Conservation (phyloP, 2,888 invertebrate genomes). For the Limenitis camilla region DNA sequence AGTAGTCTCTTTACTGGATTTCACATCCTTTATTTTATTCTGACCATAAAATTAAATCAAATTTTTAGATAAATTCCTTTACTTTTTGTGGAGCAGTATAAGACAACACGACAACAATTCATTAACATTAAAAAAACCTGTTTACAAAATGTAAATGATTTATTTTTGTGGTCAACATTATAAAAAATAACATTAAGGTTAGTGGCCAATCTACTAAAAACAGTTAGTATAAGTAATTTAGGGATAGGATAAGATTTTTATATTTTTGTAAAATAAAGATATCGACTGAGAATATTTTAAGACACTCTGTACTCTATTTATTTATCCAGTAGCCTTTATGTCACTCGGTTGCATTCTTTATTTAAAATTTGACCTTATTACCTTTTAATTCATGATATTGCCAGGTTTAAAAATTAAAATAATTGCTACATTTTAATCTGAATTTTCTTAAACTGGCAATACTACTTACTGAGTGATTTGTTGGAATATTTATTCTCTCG, state of each 20-base stretch:
- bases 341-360: not conserved
- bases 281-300: constrained; percentile 47
- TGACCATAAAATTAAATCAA: constrained; percentile 15
- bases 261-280: constrained; percentile 40
- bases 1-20: constrained; percentile 58
- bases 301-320: constrained; percentile 4
- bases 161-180: constrained; percentile 8
- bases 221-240: constrained; percentile 9
- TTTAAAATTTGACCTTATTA: not conserved
- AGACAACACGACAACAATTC: no score
- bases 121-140: no score
- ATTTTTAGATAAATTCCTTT: no score
- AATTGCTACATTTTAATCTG: not conserved
- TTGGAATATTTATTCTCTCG: constrained; percentile 12
- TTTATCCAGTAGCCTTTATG: not conserved
- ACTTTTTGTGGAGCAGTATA: no score
- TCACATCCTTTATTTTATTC: constrained; percentile 39
- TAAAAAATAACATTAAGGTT: constrained; percentile 14
- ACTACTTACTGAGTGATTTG: constrained; percentile 1
- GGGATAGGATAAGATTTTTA: constrained; percentile 23
- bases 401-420: not conserved
- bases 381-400: not conserved
- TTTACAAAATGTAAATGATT: not conserved
- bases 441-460: not conserved
- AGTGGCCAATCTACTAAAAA: constrained; percentile 15